Base-by-base conservation (phyloP, 2,797 vertebrate genomes). In the Urophycis tenuis region DNA sequence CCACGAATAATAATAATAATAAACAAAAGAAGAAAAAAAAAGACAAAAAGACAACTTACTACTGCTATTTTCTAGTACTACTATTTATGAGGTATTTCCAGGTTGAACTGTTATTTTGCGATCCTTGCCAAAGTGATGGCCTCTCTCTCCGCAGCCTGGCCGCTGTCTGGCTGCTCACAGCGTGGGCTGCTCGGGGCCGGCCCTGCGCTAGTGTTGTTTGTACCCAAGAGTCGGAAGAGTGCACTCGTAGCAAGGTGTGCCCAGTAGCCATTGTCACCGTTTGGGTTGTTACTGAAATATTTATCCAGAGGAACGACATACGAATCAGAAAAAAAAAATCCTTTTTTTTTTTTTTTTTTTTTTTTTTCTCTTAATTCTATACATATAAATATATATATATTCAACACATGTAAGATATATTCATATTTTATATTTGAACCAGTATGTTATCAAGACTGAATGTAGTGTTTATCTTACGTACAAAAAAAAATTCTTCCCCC, bases 71-170 rank as follows among this genome's bases (percentile, higher is more conserved):
- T 92, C 90, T 91, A 93, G 89, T 93, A 95, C 95, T 95, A 96
- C 94, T 95, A 77, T 92, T 94, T 92, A 90, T 90, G 92, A 91
- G 92, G 90, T 93, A 91, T 92, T 93, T 94, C 93, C 92, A 92
- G 93, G 92, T 95, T 90, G 94, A 89, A 93, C 84, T 88, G 91
- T 92, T 93, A 89, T 94, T 93, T 94, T 93, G 92, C 91, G 90
- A 91, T 92, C 89, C 88, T 97, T 97, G 96, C 96, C 96, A 96
- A 98, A 98, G 96, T 94, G 93, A 95, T 93, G 92, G 93, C 93
- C 93, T 93, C 92, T 92, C 93, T 92, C 89, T 94, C 89, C 93
- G 92, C 89, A 91, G 91, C 93, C 88, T 85, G 85, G 90, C 85
- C 80, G 91, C 90, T 92, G 90, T 94, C 91, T 91, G 83, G 90